These are phyloP conservation scores for Cygnus olor DNA, from an alignment of 2,797 vertebrate species.

Conservation along the genomic window DNA sequence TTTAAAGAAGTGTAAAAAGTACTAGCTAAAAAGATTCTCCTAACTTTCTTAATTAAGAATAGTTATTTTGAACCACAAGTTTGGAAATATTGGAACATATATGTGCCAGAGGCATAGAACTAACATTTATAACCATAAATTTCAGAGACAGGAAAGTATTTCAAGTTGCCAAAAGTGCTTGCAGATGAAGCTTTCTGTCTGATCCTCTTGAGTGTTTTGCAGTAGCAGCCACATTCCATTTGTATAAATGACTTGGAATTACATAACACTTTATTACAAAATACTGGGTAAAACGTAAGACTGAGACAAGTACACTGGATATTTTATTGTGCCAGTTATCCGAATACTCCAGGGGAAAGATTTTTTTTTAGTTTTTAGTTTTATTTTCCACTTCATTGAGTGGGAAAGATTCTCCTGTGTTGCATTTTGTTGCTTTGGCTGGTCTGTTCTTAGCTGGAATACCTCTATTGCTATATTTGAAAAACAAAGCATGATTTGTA, in stretches of 20 bases:
- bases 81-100: not conserved
- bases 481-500: not conserved
- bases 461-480: not conserved
- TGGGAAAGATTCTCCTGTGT: not conserved
- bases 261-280: conserved; percentile 53
- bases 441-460: not conserved
- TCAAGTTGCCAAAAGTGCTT: conserved; percentile 60
- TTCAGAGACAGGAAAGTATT: conserved; percentile 74
- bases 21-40: not conserved
- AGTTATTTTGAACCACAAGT: not conserved
- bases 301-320: conserved; percentile 22
- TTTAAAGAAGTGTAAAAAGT: not conserved
- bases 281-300: conserved; percentile 1
- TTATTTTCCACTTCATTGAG: not conserved
- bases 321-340: conserved; percentile 20
- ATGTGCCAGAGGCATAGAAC: not conserved
- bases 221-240: conserved; percentile 71
- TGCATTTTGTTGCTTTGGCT: not conserved
- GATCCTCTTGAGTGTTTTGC: conserved; percentile 69
- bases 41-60: not conserved
- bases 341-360: not conserved
- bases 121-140: conserved; percentile 50
- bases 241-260: conserved; percentile 63
- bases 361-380: too few species aligned
- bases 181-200: conserved; percentile 56